Conservation (phyloP, 2,888 invertebrate genomes). For the Phengaris alcon region DNA sequence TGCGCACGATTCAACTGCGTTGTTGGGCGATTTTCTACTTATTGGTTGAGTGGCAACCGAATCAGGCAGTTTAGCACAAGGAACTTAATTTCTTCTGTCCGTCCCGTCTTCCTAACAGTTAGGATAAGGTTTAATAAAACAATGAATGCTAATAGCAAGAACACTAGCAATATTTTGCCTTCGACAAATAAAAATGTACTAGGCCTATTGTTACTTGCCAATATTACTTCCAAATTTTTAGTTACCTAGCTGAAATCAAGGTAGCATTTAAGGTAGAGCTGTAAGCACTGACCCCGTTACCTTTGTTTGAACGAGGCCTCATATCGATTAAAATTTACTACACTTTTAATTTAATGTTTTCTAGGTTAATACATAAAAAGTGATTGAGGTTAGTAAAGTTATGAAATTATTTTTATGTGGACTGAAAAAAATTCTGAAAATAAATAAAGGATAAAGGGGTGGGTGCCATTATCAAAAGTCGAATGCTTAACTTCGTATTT, state of each 20-base stretch:
- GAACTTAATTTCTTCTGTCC: too few species aligned
- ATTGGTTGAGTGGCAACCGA: too few species aligned
- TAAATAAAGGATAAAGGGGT: neutral
- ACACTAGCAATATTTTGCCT: neutral
- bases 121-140: too few species aligned
- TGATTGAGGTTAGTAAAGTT: neutral
- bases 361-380: neutral
- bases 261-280: conserved; percentile 14
- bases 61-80: too few species aligned
- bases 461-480: neutral
- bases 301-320: conserved; percentile 21
- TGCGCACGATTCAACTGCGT: too few species aligned
- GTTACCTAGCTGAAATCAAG: neutral
- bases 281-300: conserved; percentile 15
- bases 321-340: conserved; percentile 21
- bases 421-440: neutral
- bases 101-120: too few species aligned
- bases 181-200: too few species aligned
- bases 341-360: neutral
- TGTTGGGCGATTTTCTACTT: too few species aligned
- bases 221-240: neutral
- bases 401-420: too few species aligned
- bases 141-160: too few species aligned
- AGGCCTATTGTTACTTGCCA: too few species aligned
- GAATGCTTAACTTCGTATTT: neutral